A percentile compares a stretch with the other conserved stretches of the same genome.
These are phyloP conservation scores for Acleris holmiana DNA, from an alignment of 2,888 invertebrate species.

Conservation along the genomic window DNA sequence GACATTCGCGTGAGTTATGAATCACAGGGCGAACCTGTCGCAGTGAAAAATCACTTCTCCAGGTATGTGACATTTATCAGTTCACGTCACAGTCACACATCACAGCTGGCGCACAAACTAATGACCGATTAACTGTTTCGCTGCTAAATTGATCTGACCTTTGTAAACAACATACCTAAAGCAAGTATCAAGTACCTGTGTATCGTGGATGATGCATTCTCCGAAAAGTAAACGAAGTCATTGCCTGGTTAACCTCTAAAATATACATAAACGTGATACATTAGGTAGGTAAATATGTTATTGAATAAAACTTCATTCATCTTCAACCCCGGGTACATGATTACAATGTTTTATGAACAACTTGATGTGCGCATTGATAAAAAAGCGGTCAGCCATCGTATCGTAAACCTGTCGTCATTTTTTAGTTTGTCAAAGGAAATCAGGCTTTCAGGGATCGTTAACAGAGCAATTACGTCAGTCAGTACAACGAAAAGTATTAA, in stretches of 20 bases:
- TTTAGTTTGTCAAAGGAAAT: conserved; percentile 23
- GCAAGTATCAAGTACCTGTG: conserved; percentile 17
- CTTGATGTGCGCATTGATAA: too few relatives aligned
- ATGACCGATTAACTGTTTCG: conserved; percentile 40
- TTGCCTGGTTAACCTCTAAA: conserved; percentile 1
- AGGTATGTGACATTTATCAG: conserved; percentile 52
- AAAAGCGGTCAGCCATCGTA: neutral
- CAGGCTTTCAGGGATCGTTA: conserved; percentile 9
- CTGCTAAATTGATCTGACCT: conserved; percentile 1
- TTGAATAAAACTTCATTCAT: too few relatives aligned
- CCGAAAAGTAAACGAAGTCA: neutral
- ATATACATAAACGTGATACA: neutral
- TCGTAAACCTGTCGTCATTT: conserved; percentile 14
- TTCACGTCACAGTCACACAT: conserved; percentile 21
- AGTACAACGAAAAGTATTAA: conserved; percentile 23
- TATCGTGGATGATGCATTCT: conserved; percentile 2
- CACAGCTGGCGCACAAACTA: conserved; percentile 23
- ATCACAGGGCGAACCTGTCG: conserved; percentile 54
- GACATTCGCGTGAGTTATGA: conserved; percentile 54
- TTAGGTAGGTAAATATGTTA: too few relatives aligned
- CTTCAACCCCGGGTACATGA: too few relatives aligned
- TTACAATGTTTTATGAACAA: too few relatives aligned
- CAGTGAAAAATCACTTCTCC: conserved; percentile 57
- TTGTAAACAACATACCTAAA: conserved; percentile 20
- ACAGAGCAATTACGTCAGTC: conserved; percentile 18